These are phyloP conservation scores for Drosophila kokeensis DNA, from an alignment of 2,888 invertebrate species.

Conservation along the genomic window DNA sequence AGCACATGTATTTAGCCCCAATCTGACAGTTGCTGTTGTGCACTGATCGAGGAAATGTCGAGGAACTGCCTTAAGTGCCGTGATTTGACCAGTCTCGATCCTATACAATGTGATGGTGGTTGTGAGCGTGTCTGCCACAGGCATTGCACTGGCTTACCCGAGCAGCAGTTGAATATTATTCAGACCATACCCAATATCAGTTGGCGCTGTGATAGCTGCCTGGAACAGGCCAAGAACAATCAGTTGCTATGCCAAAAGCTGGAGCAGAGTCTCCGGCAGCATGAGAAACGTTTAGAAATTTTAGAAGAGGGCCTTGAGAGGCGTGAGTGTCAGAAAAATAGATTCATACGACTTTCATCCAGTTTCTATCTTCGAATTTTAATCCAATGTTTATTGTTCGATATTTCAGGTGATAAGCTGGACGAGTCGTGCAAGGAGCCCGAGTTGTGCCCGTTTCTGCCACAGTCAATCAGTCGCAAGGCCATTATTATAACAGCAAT, in stretches of 20 bases:
- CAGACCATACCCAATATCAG: constrained; percentile 31
- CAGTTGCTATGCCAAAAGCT: constrained; percentile 29
- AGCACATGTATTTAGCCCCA: neutral
- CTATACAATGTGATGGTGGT: constrained; percentile 37
- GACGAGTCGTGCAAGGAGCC: constrained; percentile 49
- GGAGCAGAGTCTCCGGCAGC: constrained; percentile 47
- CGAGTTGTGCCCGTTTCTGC: constrained; percentile 59
- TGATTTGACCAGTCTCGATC: constrained; percentile 9
- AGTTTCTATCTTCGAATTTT: neutral
- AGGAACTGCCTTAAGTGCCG: constrained; percentile 52
- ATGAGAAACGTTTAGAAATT: constrained; percentile 62
- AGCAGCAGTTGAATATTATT: constrained; percentile 35
- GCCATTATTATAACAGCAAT: constrained; percentile 63
- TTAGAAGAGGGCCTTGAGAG: constrained; percentile 40
- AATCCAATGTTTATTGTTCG: neutral
- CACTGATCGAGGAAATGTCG: constrained; percentile 60
- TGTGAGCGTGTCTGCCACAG: constrained; percentile 51
- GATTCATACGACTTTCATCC: neutral
- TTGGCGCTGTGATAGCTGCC: constrained; percentile 58
- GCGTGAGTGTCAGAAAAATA: constrained; percentile 35
- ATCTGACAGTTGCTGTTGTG: constrained; percentile 35
- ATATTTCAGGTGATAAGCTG: constrained; percentile 48
- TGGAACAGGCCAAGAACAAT: neutral
- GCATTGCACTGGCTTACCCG: constrained; percentile 35
- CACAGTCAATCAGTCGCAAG: constrained; percentile 59